phyloP scores from a whole-genome alignment of 2,888 invertebrate species.

The Lepas anatifera region DNA sequence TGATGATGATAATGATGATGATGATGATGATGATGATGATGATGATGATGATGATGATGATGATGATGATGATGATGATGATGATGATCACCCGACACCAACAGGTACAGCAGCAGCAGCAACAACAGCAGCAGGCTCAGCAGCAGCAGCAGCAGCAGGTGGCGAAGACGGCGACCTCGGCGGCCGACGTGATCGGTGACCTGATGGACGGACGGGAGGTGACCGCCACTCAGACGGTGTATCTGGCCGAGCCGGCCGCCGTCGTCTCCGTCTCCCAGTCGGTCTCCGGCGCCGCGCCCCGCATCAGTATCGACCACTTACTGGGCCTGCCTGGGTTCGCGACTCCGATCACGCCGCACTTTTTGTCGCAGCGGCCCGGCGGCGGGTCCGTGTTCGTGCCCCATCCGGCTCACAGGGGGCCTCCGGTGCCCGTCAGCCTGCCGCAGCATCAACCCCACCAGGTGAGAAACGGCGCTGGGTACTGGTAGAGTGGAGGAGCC shows the following conservation, averaged over 20 bases:
- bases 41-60: too few species aligned
- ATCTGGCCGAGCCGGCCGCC: neutral
- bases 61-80: too few species aligned
- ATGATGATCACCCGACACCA: too few species aligned
- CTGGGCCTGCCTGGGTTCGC: conserved; percentile 4
- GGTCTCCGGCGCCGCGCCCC: neutral
- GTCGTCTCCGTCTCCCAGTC: too few species aligned
- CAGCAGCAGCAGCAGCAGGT: too few species aligned
- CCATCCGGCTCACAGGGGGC: neutral
- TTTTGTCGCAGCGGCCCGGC: neutral
- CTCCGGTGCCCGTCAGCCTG: neutral
- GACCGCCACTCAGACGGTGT: neutral
- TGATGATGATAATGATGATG: too few species aligned
- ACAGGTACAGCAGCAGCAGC: too few species aligned
- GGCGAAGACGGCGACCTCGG: neutral
- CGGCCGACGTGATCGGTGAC: neutral
- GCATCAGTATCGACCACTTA: conserved; percentile 9
- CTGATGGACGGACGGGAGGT: neutral
- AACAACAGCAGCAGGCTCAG: too few species aligned
- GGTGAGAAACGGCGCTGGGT: too few species aligned
- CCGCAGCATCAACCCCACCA: too few species aligned
- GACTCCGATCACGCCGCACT: neutral
- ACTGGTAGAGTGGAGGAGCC: too few species aligned
- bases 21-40: too few species aligned
- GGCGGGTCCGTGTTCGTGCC: neutral